These are phyloP conservation scores for Eptatretus atami DNA, from an alignment of 2,797 vertebrate genomes.

Conservation along the genomic window DNA sequence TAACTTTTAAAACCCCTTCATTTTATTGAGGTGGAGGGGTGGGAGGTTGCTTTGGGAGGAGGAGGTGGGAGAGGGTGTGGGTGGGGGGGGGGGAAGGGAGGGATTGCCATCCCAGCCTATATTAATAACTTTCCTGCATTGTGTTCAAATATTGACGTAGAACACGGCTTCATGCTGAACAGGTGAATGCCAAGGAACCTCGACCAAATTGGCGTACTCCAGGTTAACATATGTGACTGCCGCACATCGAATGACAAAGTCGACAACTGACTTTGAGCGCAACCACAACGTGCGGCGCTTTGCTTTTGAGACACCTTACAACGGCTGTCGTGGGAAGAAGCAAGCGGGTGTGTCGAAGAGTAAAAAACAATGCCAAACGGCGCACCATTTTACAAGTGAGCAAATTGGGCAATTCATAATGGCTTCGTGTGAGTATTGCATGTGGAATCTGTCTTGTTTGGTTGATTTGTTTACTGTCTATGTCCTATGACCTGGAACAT, in stretches of 20 bases:
- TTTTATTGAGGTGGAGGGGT: too few species aligned
- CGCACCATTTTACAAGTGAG: constrained; percentile 58
- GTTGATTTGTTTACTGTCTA: too few species aligned
- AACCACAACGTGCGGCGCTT: constrained; percentile 81
- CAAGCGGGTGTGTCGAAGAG: constrained; percentile 64
- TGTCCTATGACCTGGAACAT: too few species aligned
- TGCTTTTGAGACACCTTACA: constrained; percentile 83
- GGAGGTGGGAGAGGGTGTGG: too few species aligned
- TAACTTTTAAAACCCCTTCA: too few species aligned
- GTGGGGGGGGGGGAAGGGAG: too few species aligned
- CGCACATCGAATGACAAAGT: constrained; percentile 63
- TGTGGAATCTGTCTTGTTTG: too few species aligned
- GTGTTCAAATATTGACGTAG: too few species aligned
- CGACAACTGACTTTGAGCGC: constrained; percentile 73
- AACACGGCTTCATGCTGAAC: constrained; percentile 8
- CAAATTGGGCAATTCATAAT: constrained; percentile 7
- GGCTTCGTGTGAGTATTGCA: too few species aligned
- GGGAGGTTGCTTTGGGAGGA: too few species aligned
- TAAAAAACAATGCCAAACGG: constrained; percentile 73
- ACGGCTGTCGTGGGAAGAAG: constrained; percentile 55
- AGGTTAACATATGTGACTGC: constrained; percentile 72
- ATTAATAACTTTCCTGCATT: too few species aligned
- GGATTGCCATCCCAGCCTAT: too few species aligned
- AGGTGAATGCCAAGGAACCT: constrained; percentile 92
- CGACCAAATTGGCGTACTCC: constrained; percentile 92